Base-by-base conservation (phyloP, 2,113 vertebrate genomes). In the Neogobius melanostomus region DNA sequence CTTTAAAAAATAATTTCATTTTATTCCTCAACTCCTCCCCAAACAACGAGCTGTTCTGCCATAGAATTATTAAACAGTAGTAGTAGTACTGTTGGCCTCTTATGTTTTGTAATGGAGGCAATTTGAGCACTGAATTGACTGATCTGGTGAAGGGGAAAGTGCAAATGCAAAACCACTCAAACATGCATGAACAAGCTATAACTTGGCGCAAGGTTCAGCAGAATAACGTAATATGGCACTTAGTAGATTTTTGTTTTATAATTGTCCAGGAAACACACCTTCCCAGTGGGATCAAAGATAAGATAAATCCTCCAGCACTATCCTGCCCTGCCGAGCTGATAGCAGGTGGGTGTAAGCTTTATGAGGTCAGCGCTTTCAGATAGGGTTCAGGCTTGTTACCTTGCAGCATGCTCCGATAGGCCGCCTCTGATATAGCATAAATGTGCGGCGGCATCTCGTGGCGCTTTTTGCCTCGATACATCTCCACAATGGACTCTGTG, bases 391-490 rank as follows among this genome's bases (percentile, higher is more conserved):
- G 11, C 49, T 51, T 45, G 57, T 61, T 91, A 97, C 96, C 96
- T 93, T 97, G 96, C 3, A 97, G 90, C 96, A 97, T 97, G 92
- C 96, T 97, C 16, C 95, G 92, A 88, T 97, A 97, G 45, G 96
- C 95, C 0, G 94, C 93, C 84, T 97, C 95, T 0, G 96, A 95
- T 88, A 97, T 95, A 11, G 96, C 95, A 1, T 97, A 97, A 81
- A 97, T 95, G 64, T 97, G 96, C 0, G 96, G 96, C 0, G 96
- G 96, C 91, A 96, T 94, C 84, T 97, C 96, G 0, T 97, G 96
- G 5, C 96, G 95, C 49, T 97, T 97, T 86, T 96, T 97, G 60
- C 96, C 96, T 1, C 95, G 91, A 81, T 97, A 97, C 95, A 97
- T 96, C 81, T 96, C 96, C 72, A 97, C 94, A 0, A 97, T 97